Percentiles rank a stretch among this genome's conserved stretches.
Conservation (phyloP, 2,113 vertebrate genomes). For the Malurus cyaneus region DNA sequence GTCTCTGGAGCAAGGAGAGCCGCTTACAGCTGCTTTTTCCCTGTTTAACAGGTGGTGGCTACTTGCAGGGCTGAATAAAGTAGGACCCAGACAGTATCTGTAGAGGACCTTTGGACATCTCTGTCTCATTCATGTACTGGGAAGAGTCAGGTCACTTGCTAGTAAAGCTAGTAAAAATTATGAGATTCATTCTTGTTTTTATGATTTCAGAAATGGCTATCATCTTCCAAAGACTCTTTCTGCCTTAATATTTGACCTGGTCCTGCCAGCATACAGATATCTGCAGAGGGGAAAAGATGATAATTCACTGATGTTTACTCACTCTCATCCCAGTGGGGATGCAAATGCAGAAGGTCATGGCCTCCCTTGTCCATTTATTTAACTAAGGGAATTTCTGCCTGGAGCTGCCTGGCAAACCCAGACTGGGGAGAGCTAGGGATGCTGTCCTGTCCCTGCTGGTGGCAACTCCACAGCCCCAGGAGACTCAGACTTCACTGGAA, state of each 20-base stretch:
- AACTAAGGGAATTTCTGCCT: background rate
- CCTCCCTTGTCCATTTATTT: background rate
- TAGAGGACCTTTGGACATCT: background rate
- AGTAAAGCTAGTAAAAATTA: background rate
- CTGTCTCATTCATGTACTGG: background rate
- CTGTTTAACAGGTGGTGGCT: background rate
- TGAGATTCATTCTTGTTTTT: background rate
- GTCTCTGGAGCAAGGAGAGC: background rate
- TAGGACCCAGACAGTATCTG: background rate
- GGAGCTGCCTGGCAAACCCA: background rate
- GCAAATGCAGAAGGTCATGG: background rate
- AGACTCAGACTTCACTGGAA: background rate
- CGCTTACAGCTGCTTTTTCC: background rate
- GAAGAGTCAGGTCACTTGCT: background rate
- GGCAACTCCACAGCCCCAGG: background rate
- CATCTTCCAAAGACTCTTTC: constrained; percentile 11
- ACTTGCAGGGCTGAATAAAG: background rate
- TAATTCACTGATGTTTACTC: background rate
- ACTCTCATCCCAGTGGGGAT: background rate
- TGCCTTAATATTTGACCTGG: background rate
- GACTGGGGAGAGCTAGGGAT: background rate
- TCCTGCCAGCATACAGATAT: background rate
- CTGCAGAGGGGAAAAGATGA: background rate
- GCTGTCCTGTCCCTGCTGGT: background rate
- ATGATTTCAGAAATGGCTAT: background rate